A percentile compares a stretch with the other conserved stretches of the same genome.
Evolutionary conservation across 2,888 invertebrate species (phyloP).

Genomic region (Suillia variegata): DNA sequence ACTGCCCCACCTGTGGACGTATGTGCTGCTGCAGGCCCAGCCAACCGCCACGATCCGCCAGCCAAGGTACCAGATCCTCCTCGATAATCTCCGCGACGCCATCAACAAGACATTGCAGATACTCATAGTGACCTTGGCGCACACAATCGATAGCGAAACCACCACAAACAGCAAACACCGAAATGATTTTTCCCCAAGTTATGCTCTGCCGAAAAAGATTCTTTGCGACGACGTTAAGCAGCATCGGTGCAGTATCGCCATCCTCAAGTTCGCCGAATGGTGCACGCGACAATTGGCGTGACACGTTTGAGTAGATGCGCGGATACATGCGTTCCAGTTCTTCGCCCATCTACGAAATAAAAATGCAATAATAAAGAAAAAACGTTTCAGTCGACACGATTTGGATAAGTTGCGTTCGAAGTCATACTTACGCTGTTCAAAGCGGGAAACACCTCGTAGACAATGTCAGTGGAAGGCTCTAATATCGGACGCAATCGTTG

Average conservation of each 20-base stretch:
- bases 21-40: conserved; percentile 56
- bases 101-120: conserved; percentile 76
- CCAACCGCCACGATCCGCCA: conserved; percentile 86
- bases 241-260: conserved; percentile 62
- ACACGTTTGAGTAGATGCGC: conserved; percentile 74
- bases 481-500: conserved; percentile 69
- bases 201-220: conserved; percentile 73
- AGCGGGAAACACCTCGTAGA: conserved; percentile 70
- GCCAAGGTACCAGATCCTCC: conserved; percentile 73
- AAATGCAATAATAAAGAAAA: conserved; percentile 38
- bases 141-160: conserved; percentile 83
- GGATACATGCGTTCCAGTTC: conserved; percentile 82
- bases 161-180: conserved; percentile 82
- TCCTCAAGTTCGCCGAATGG: conserved; percentile 66
- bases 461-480: conserved; percentile 63
- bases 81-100: conserved; percentile 77
- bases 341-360: conserved; percentile 65
- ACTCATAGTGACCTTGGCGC: conserved; percentile 76
- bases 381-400: background rate
- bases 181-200: conserved; percentile 80
- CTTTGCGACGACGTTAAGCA: conserved; percentile 72
- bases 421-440: conserved; percentile 63
- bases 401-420: background rate
- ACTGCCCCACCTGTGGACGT: conserved; percentile 48
- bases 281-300: conserved; percentile 73